These are phyloP conservation scores for Silurus aristotelis DNA, from an alignment of 2,797 vertebrate species.

Conservation along the genomic window DNA sequence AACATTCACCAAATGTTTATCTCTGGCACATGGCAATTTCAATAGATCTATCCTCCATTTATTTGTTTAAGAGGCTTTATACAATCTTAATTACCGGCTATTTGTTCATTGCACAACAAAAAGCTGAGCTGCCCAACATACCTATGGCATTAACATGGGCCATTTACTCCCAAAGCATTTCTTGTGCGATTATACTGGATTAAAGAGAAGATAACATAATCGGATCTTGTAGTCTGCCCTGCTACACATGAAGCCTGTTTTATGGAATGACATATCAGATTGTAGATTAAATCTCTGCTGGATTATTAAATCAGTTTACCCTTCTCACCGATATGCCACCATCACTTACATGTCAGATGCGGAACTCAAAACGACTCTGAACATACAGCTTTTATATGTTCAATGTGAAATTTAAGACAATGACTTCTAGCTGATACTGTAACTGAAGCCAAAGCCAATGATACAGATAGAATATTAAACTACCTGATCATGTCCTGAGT, in stretches of 20 bases:
- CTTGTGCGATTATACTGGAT: conserved; percentile 18
- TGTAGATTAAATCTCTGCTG: neutral
- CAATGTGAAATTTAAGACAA: neutral
- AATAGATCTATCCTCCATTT: conserved; percentile 30
- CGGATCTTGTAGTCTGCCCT: neutral
- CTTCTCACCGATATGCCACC: neutral
- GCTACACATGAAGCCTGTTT: neutral
- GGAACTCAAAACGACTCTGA: neutral
- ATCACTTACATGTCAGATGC: neutral
- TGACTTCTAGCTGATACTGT: neutral
- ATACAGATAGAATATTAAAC: neutral
- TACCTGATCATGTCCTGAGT: neutral
- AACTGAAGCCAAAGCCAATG: neutral
- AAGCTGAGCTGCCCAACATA: conserved; percentile 12
- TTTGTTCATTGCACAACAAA: conserved; percentile 36
- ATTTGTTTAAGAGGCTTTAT: conserved; percentile 31
- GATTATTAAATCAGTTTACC: neutral
- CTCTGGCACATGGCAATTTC: conserved; percentile 61
- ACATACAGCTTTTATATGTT: neutral
- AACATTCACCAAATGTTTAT: conserved; percentile 54
- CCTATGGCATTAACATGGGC: conserved; percentile 3
- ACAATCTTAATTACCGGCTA: conserved; percentile 39
- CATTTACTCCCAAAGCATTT: conserved; percentile 11
- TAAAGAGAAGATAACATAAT: conserved; percentile 17
- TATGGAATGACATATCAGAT: neutral